Evolutionary conservation across 2,888 invertebrate species (phyloP).

Genomic region (Odontocerum albicorne): DNA sequence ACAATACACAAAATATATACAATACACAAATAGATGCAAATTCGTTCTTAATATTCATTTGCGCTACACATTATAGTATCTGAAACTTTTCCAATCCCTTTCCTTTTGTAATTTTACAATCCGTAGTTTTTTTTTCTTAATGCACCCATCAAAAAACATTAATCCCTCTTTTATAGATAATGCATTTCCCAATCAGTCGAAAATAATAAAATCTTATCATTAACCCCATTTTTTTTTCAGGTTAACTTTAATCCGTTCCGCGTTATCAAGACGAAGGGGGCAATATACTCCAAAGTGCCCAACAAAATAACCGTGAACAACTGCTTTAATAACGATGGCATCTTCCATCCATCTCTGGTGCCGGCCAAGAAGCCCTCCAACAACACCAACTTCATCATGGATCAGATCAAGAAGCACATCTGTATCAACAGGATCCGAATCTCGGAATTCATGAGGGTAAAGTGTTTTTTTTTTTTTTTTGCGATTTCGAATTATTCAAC

Average conservation of each 20-base stretch:
- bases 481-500: background rate
- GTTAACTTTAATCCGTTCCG: conserved; percentile 18
- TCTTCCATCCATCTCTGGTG: conserved; percentile 63
- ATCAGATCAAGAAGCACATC: conserved; percentile 68
- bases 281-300: background rate
- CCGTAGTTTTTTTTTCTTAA: too few relatives aligned
- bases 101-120: too few relatives aligned
- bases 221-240: too few relatives aligned
- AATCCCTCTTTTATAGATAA: too few relatives aligned
- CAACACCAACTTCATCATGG: conserved; percentile 47
- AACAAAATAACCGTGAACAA: conserved; percentile 3
- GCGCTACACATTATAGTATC: too few relatives aligned
- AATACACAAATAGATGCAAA: too few relatives aligned
- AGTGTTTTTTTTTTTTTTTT: background rate
- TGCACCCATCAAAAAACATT: too few relatives aligned
- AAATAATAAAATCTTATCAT: too few relatives aligned
- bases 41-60: too few relatives aligned
- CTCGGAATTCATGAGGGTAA: conserved; percentile 69
- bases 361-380: conserved; percentile 4
- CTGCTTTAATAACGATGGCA: conserved; percentile 29
- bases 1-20: too few relatives aligned
- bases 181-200: too few relatives aligned
- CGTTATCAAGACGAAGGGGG: conserved; percentile 7
- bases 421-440: conserved; percentile 65
- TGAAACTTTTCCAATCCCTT: too few relatives aligned